These are phyloP conservation scores for Varecia variegata DNA, from an alignment of 2,797 vertebrate species.

Conservation along the genomic window DNA sequence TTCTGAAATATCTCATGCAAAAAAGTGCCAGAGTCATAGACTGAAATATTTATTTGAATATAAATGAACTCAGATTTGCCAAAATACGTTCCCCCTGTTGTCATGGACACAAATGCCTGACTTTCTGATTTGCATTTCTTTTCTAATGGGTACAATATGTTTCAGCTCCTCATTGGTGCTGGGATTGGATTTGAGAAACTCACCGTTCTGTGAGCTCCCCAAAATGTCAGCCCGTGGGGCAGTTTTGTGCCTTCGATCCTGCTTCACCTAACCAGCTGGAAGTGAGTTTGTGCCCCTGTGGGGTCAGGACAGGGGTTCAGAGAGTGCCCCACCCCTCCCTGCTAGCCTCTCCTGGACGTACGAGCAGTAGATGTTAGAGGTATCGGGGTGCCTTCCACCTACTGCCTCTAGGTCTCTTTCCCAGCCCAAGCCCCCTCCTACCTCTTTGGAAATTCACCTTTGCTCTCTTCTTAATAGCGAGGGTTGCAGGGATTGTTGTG, in stretches of 20 bases:
- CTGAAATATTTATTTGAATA: conserved; percentile 82
- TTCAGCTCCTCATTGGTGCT: conserved; percentile 73
- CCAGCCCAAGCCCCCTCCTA: background rate
- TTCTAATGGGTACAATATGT: conserved; percentile 80
- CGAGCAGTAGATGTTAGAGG: background rate
- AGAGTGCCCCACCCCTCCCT: background rate
- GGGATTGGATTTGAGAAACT: conserved; percentile 66
- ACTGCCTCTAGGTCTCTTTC: background rate
- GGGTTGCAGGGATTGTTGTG: background rate
- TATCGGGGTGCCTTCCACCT: background rate
- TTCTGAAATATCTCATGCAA: conserved; percentile 79
- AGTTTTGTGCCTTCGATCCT: conserved; percentile 54
- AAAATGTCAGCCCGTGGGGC: conserved; percentile 69
- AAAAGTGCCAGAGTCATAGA: conserved; percentile 80
- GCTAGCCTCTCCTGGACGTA: background rate
- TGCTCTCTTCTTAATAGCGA: background rate
- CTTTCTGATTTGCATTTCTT: conserved; percentile 80
- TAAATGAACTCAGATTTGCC: conserved; percentile 79
- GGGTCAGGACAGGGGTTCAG: background rate
- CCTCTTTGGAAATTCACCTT: background rate
- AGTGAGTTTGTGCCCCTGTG: background rate
- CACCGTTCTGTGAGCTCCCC: conserved; percentile 64
- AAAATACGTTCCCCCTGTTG: conserved; percentile 76
- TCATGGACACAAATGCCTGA: conserved; percentile 81
- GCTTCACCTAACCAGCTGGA: background rate